phyloP scores from a whole-genome alignment of 2,797 vertebrate genomes.

The Bufotes viridis region DNA sequence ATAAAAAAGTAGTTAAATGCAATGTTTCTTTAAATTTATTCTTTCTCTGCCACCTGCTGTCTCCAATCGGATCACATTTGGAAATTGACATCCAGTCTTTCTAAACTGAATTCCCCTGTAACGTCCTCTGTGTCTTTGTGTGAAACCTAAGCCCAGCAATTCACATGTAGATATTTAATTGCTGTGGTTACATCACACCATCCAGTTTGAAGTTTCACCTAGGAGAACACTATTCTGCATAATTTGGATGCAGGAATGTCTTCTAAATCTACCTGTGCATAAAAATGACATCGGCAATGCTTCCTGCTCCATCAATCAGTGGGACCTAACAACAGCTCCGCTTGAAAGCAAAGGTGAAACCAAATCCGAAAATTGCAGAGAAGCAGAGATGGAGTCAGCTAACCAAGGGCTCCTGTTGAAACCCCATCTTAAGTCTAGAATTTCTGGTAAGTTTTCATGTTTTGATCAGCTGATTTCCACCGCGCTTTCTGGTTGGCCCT shows the following conservation, averaged over 20 bases:
- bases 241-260: constrained; percentile 74
- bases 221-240: constrained; percentile 69
- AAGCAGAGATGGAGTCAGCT: constrained; percentile 89
- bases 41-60: neutral
- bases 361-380: constrained; percentile 98
- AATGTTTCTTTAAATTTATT: neutral
- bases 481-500: constrained; percentile 84
- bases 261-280: constrained; percentile 75
- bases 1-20: neutral
- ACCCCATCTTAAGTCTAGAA: constrained; percentile 89
- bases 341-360: constrained; percentile 98
- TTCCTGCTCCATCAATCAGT: constrained; percentile 83
- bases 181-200: constrained; percentile 50
- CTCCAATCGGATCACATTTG: neutral
- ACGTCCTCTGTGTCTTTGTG: neutral
- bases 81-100: constrained; percentile 1
- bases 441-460: constrained; percentile 90
- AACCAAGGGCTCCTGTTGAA: constrained; percentile 91
- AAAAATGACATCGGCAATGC: constrained; percentile 73
- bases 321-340: constrained; percentile 84
- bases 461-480: constrained; percentile 88
- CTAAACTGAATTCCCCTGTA: neutral
- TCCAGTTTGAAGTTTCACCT: constrained; percentile 31
- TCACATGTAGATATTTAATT: constrained; percentile 35
- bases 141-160: constrained; percentile 22